Percentiles rank a stretch among this genome's conserved stretches.
Conservation (phyloP, 64 coral and sea anemone genomes). For the Pocillopora verrucosa region DNA sequence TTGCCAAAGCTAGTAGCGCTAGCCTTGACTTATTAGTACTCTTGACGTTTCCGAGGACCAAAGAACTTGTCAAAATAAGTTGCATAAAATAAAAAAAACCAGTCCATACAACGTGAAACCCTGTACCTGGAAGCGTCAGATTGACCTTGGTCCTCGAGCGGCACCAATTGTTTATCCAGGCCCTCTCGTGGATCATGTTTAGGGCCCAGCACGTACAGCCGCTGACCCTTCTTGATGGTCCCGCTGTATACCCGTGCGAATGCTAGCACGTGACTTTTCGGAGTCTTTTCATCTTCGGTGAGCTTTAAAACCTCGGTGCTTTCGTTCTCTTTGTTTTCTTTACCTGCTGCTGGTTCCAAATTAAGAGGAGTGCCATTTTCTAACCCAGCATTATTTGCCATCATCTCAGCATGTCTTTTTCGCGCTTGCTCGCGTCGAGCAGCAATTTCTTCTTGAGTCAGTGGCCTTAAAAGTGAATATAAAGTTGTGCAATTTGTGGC, state of each 20-base stretch:
- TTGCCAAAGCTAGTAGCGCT: too few relatives aligned
- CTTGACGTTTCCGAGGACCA: too few relatives aligned
- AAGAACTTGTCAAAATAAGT: too few relatives aligned
- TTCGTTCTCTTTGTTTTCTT: slow-evolving; percentile 11
- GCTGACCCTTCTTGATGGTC: slow-evolving; percentile 75
- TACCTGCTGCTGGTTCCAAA: not conserved
- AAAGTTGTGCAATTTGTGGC: not conserved
- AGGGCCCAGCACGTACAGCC: slow-evolving; percentile 83
- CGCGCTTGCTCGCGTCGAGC: slow-evolving; percentile 87
- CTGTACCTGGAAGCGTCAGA: slow-evolving; percentile 27
- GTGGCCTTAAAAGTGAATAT: slow-evolving; percentile 50
- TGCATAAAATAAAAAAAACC: too few relatives aligned
- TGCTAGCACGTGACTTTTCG: slow-evolving; percentile 80
- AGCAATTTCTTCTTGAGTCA: slow-evolving; percentile 94
- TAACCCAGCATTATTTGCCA: slow-evolving; percentile 22
- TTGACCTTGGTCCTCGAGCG: not conserved
- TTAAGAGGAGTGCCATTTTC: slow-evolving; percentile 32
- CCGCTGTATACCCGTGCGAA: slow-evolving; percentile 96
- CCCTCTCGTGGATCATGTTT: slow-evolving; percentile 78
- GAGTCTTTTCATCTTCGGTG: not conserved
- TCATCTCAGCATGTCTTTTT: slow-evolving; percentile 77
- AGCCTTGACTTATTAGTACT: too few relatives aligned
- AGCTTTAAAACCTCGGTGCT: slow-evolving; percentile 8
- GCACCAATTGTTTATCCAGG: not conserved
- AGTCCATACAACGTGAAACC: not conserved